Base-by-base conservation (phyloP, 2,113 vertebrate genomes). In the Phyllostomus hastatus region DNA sequence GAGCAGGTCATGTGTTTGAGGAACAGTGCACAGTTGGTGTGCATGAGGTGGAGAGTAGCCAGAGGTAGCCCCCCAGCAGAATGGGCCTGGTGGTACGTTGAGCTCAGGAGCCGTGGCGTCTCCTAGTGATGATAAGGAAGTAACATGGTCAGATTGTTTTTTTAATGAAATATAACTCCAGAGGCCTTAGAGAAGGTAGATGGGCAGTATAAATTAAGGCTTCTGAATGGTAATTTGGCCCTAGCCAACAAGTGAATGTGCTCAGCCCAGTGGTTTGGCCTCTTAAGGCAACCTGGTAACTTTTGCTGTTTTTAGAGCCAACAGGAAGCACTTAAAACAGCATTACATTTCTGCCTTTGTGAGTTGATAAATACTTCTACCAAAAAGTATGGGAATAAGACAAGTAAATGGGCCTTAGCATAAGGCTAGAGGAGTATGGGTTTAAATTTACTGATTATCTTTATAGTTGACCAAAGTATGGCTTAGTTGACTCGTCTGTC, bases 161-260 rank as follows among this genome's bases (percentile, higher is more conserved):
- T 57, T 89, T 67, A 8, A 35, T 79, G 50, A 93, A 84, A 46
- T 73, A n/a, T 82, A 84, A 78, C 19, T 90, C 73, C 38, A 59
- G 80, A 87, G 67, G 41, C 48, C 50, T 69, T 83, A 76, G 17
- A 9, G 69, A 88, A 82, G 69, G 35, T 73, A 87, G 69, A 35
- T 61, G n/a, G 26, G 41, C 76, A 69, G 16, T 78, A 69, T 41
- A 87, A 91, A 81, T 75, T 28, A 41, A 86, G 64, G 46, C 66
- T 94, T 90, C 57, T 52, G n/a, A 80, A 67, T 87, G 33, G n/a
- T 66, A 78, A 78, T 83, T 89, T 90, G 48, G 52, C n/a, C n/a
- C n/a, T n/a, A 69, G 70, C 50, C 33, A 54, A 54, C 26, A 61
- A 50, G 70, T 48, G 48, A 80, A 24, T 91, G n/a, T 38, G 33